Base-by-base conservation (phyloP, 2,797 vertebrate species). In the Eulemur mongoz region DNA sequence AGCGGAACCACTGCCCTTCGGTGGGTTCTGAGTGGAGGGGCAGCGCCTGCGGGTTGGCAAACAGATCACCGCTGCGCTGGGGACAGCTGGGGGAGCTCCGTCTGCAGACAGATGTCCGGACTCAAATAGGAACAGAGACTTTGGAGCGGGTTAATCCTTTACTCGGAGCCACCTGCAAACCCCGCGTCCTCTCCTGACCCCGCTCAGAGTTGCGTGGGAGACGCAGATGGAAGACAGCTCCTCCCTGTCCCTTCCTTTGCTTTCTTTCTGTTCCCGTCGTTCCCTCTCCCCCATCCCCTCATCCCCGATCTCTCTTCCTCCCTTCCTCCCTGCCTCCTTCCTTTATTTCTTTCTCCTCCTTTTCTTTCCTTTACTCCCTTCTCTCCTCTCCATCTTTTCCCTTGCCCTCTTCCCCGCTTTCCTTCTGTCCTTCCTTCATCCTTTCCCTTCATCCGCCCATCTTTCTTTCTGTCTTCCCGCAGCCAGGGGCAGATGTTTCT, bases 361-460 rank as follows among this genome's bases (percentile, higher is more conserved):
- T 72, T 50, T 9, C 40, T 48, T 1, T 25, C 11, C 54, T 22
- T 27, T 32, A 18, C 40, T 32, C 11, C 22, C 7, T 14, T 13
- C 17, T 30, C 23, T 30, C 2, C 38, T 61, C 25, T 5, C 9
- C 14, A 4, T 45, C 43, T 45, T 45, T 45, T 45, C 12, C 25
- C 40, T 30, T n/a, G 1, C 1, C 7, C 10, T 10, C 20, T 61
- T 13, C 0, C n/a, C 1, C 22, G 0, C 25, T 45, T 45, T 45
- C 10, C 30, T 10, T 35, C 10, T 2, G 35, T n/a, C 61, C 8
- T 38, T n/a, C 40, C 0, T 5, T 27, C 14, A 32, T 78, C 50
- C n/a, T 54, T 38, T 15, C 30, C 40, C n/a, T 40, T 43, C 25
- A 35, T 40, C 35, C n/a, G 18, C 38, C 57, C 9, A 0, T n/a